Base-by-base conservation (phyloP, 2,113 vertebrate genomes). In the Bostrychus sinensis region DNA sequence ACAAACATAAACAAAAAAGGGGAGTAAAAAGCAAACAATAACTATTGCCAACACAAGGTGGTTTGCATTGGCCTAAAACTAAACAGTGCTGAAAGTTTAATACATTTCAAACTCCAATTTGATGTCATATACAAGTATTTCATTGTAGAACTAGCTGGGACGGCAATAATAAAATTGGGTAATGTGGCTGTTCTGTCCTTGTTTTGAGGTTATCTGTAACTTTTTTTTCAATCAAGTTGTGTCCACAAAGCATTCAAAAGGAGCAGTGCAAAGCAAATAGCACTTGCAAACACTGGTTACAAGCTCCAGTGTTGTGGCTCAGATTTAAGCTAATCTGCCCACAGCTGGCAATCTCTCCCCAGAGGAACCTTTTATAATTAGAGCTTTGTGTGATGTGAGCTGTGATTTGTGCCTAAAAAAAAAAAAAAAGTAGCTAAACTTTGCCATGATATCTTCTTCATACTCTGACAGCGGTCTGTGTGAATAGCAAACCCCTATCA, bases 401-500 rank as follows among this genome's bases (percentile, higher is more conserved):
- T 9, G 3, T 45, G n/a, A 23, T 42, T 56, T n/a, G 8, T 50
- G 25, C 4, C 5, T 19, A n/a, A 23, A 41, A 53, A 25, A 42
- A 13, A 48, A 3, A 51, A 14, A 23, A 3, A 10, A 50, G 46
- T 16, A 11, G 8, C 5, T 32, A 32, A 8, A 1, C 14, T 6
- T 19, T 32, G 8, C 20, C 25, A 17, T 42, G 7, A 23, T 13
- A 8, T 42, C 17, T 14, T 3, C 37, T 7, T 50, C 34, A n/a
- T 45, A 23, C 7, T 23, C 9, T 53, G 61, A 61, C 48, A 41
- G 43, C 10, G 0, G 22, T 39, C 14, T 3, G 1, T 36, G 0
- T 75, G 34, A 75, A 80, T 59, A 62, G 30, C 17, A 58, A 62
- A 45, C 23, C 43, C 14, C 7, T 30, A 22, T 59, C 28, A 46